Conservation (phyloP, 2,797 vertebrate genomes). For the Hypotaenidia okinawae region DNA sequence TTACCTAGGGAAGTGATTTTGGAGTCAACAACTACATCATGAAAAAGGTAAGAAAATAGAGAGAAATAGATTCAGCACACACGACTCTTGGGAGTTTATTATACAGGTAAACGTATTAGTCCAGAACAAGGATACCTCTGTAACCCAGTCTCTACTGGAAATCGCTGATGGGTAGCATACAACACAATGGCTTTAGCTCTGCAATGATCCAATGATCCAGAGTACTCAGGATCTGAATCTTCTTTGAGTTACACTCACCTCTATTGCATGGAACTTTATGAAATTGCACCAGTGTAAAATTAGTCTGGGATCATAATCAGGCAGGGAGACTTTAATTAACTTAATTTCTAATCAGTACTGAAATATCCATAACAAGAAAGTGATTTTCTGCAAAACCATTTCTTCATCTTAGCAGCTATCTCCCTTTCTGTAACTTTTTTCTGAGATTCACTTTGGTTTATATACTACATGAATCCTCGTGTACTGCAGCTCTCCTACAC, state of each 20-base stretch:
- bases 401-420: background rate
- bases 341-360: background rate
- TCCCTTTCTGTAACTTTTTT: background rate
- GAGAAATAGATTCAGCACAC: background rate
- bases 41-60: background rate
- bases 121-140: accelerated
- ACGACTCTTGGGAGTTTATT: background rate
- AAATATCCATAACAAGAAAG: background rate
- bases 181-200: background rate
- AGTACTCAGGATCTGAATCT: background rate
- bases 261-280: background rate
- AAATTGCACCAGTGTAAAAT: background rate
- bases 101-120: background rate
- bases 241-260: background rate
- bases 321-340: background rate
- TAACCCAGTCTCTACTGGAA: background rate
- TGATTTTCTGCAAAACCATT: background rate
- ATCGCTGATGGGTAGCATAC: background rate
- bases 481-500: background rate
- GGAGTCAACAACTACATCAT: background rate
- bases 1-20: background rate
- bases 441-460: background rate
- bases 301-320: background rate
- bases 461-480: background rate
- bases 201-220: background rate